Conservation (phyloP, 2,888 invertebrate genomes). For the Panopea generosa region DNA sequence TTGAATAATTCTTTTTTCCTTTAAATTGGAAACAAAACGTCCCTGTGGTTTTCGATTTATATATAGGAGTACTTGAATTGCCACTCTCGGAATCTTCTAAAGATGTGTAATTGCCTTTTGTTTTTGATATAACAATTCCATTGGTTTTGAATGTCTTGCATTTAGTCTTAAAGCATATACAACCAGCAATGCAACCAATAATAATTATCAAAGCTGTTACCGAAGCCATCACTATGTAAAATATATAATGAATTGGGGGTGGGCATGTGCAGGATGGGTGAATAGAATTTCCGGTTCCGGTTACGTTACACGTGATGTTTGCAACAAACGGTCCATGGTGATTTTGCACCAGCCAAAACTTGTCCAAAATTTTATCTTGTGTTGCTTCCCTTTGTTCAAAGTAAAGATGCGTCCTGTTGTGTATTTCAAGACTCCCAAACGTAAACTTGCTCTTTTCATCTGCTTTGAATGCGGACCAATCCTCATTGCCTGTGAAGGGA, state of each 20-base stretch:
- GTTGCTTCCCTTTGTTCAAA: conserved; percentile 67
- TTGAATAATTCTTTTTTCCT: too few species aligned
- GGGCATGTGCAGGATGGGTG: conserved; percentile 56
- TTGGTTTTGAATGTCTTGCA: too few species aligned
- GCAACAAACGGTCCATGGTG: conserved; percentile 58
- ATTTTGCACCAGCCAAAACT: conserved; percentile 69
- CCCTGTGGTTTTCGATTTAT: too few species aligned
- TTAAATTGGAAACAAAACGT: too few species aligned
- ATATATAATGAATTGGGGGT: conserved; percentile 47
- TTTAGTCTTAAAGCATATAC: too few species aligned
- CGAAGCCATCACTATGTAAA: conserved; percentile 23
- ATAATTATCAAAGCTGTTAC: not conserved
- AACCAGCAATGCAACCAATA: not conserved
- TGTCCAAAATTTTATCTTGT: conserved; percentile 57
- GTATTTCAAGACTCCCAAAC: conserved; percentile 64
- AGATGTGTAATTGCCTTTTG: too few species aligned
- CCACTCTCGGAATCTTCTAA: too few species aligned
- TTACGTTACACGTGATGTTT: conserved; percentile 39
- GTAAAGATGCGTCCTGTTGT: conserved; percentile 70
- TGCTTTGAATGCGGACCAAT: conserved; percentile 72
- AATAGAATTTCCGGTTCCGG: conserved; percentile 7
- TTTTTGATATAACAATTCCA: too few species aligned
- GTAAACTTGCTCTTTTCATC: conserved; percentile 50
- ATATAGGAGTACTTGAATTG: too few species aligned
- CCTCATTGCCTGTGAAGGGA: conserved; percentile 26